A percentile compares a stretch with the other conserved stretches of the same genome.
Conservation (phyloP, 2,888 invertebrate species). For the Apomyelois bistriatella region DNA sequence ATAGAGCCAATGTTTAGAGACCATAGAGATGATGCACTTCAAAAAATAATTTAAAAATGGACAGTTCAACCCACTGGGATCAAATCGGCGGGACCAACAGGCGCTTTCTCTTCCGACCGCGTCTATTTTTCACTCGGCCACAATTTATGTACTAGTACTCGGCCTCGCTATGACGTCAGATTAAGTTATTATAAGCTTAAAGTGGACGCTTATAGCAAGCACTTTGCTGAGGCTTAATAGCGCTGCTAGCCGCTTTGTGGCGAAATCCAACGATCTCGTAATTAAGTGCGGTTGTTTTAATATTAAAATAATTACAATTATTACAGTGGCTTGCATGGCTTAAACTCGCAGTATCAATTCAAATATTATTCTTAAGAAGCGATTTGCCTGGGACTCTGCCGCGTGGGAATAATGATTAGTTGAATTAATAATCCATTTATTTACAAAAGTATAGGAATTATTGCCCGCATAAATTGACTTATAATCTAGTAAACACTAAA, state of each 20-base stretch:
- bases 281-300: constrained; percentile 2
- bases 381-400: too few relatives aligned
- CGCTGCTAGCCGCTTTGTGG: constrained; percentile 1
- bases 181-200: constrained; percentile 59
- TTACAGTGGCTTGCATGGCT: neutral
- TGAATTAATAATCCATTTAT: too few relatives aligned
- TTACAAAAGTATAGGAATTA: too few relatives aligned
- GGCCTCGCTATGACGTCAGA: constrained; percentile 49
- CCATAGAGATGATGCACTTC: too few relatives aligned
- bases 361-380: neutral
- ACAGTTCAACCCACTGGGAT: neutral
- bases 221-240: constrained; percentile 4
- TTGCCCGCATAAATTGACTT: too few relatives aligned
- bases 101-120: constrained; percentile 29
- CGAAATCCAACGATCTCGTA: neutral
- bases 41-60: too few relatives aligned
- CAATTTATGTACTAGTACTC: constrained; percentile 54
- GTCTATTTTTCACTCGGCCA: constrained; percentile 54
- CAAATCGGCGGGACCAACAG: neutral
- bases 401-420: too few relatives aligned
- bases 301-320: neutral
- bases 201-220: constrained; percentile 17
- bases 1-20: too few relatives aligned
- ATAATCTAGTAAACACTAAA: too few relatives aligned
- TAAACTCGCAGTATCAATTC: neutral